A percentile compares a stretch with the other conserved stretches of the same genome.
phyloP scores from a whole-genome alignment of 2,113 vertebrate species.

The Bubo bubo region DNA sequence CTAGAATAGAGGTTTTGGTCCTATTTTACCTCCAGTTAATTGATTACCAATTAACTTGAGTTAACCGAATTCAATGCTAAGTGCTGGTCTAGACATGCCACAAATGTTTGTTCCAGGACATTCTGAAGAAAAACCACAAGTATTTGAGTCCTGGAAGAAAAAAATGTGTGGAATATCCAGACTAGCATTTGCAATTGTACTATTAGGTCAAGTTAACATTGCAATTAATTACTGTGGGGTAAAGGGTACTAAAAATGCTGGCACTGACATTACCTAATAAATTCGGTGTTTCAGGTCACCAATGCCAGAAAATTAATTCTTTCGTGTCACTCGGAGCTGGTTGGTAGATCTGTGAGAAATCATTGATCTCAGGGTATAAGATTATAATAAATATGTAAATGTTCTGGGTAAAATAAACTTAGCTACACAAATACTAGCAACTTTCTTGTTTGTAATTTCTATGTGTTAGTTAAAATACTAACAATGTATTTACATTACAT shows the following conservation, averaged over 20 bases:
- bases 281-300: background rate
- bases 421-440: background rate
- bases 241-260: conserved; percentile 8
- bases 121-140: conserved; percentile 56
- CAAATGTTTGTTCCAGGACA: conserved; percentile 51
- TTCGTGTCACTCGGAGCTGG: background rate
- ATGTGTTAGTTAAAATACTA: background rate
- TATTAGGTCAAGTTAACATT: conserved; percentile 24
- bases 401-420: background rate
- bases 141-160: conserved; percentile 38
- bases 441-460: conserved; percentile 16
- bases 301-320: background rate
- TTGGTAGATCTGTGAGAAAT: background rate
- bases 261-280: background rate
- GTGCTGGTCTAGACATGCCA: conserved; percentile 60
- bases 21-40: conserved; percentile 51
- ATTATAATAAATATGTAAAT: background rate
- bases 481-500: conserved; percentile 55
- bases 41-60: conserved; percentile 64
- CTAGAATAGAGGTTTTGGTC: background rate
- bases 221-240: conserved; percentile 4
- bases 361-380: background rate
- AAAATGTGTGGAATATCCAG: conserved; percentile 41
- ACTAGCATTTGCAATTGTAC: background rate
- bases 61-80: conserved; percentile 16